phyloP scores from a whole-genome alignment of 2,113 vertebrate species.

The Raphicerus campestris region DNA sequence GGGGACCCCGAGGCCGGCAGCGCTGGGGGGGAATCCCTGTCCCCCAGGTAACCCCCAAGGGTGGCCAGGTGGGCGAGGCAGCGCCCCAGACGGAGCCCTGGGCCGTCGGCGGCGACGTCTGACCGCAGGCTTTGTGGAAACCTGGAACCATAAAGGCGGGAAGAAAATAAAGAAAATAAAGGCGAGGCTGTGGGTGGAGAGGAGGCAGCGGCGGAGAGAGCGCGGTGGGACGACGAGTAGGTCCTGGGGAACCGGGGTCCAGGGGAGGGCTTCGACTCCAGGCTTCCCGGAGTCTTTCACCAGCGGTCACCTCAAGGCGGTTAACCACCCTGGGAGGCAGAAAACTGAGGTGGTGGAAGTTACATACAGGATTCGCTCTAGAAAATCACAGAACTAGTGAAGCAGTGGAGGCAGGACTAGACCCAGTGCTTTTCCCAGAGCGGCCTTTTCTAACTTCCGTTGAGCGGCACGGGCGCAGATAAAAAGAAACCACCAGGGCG shows the following conservation, averaged over 20 bases:
- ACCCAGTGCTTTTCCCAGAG: no score
- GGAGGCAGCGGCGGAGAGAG: background rate
- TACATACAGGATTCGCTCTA: no score
- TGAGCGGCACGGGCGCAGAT: background rate
- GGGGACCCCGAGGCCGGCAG: background rate
- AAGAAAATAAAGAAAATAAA: background rate
- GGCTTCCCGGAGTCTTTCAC: background rate
- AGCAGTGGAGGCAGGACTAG: no score
- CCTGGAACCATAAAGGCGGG: background rate
- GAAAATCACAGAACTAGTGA: no score
- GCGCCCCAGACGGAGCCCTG: constrained; percentile 19
- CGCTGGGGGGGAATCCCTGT: background rate
- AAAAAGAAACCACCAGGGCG: background rate
- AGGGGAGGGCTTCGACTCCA: background rate
- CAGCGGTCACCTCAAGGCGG: background rate
- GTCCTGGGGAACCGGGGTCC: background rate
- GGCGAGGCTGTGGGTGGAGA: background rate
- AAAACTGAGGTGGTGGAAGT: background rate
- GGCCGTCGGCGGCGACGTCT: accelerated
- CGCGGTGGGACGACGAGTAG: background rate
- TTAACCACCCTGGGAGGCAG: background rate
- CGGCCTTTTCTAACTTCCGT: no score
- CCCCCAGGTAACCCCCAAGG: background rate
- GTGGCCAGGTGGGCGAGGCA: background rate
- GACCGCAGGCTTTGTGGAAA: background rate